Evolutionary conservation across 1,140 invertebrate species (phyloP), one percentile per base, ranked within the genome.

Genomic region (Teleopsis dalmanni): DNA sequence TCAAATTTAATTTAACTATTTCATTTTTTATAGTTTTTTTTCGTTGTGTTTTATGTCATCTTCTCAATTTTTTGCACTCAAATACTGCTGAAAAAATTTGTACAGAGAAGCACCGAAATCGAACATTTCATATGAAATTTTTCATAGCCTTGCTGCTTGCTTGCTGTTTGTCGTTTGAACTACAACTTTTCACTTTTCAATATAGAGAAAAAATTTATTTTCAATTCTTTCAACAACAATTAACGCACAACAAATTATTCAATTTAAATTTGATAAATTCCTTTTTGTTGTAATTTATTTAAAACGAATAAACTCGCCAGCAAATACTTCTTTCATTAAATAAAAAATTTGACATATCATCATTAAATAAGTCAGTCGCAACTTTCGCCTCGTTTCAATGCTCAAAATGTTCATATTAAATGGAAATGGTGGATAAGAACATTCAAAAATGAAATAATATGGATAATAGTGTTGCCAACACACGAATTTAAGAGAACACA

Each of bases 311-410:
- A 43, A 19, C 21, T 43, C 31, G 16, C 19, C 19, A 18, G 21
- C 29, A 23, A 35, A 46, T 46, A 46, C 33, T 46, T 45, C 33
- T 31, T 26, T 46, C 33, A 46, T 46, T 46, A 35, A 46, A 19
- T 31, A 46, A 51, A 51, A 26, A 33, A 22, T 41, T 47, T 51
- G 37, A 45, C 37, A 40, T 38, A 51, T 29, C 49, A 51, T 29
- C 49, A 51, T 51, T 51, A 38, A 51, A 46, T 51, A 51, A 51
- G 49, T 47, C 49, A 42, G 44, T 51, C 49, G 44, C 49, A 51
- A 51, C 49, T 51, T 51, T 51, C 49, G 49, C 49, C 44, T 16
- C 26, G 42, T 45, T 50, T 45, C 43, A 38, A 41, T 33, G 22
- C 13, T 14, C 49, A 51, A 38, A 37, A 41, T 27, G 45, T 51